Percentiles rank a stretch among this genome's conserved stretches.
Evolutionary conservation across 1,140 invertebrate genomes (phyloP).

Genomic region (Centruroides sculpturatus): DNA sequence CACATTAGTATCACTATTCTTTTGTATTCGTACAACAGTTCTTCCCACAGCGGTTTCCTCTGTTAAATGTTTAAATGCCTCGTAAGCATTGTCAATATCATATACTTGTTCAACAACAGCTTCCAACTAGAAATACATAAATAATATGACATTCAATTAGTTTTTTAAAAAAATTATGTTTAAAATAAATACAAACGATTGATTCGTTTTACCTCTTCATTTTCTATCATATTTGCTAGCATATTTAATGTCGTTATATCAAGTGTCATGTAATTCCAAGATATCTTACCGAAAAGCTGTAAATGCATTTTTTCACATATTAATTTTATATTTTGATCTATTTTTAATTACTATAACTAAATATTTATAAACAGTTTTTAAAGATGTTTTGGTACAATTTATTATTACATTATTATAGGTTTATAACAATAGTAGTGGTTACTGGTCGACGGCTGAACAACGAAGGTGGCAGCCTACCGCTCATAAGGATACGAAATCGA

Average conservation of each 20-base stretch:
- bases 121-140: constrained; percentile 28
- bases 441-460: too few relatives aligned
- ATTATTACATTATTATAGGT: too few relatives aligned
- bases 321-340: too few relatives aligned
- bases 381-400: too few relatives aligned
- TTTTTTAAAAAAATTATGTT: neutral
- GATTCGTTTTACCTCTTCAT: constrained; percentile 28
- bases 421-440: too few relatives aligned
- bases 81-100: constrained; percentile 48
- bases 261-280: constrained; percentile 8
- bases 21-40: constrained; percentile 41
- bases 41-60: constrained; percentile 51
- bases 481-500: too few relatives aligned
- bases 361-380: too few relatives aligned
- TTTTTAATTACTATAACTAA: too few relatives aligned
- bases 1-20: too few relatives aligned
- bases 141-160: too few relatives aligned
- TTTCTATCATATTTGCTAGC: constrained; percentile 32
- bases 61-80: constrained; percentile 48
- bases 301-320: too few relatives aligned
- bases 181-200: neutral
- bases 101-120: constrained; percentile 47
- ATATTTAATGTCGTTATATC: constrained; percentile 31
- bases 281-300: constrained; percentile 1
- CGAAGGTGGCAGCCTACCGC: too few relatives aligned